A percentile compares a stretch with the other conserved stretches of the same genome.
Conservation (phyloP, 2,888 invertebrate species). For the Torymus aiolomorphi region DNA sequence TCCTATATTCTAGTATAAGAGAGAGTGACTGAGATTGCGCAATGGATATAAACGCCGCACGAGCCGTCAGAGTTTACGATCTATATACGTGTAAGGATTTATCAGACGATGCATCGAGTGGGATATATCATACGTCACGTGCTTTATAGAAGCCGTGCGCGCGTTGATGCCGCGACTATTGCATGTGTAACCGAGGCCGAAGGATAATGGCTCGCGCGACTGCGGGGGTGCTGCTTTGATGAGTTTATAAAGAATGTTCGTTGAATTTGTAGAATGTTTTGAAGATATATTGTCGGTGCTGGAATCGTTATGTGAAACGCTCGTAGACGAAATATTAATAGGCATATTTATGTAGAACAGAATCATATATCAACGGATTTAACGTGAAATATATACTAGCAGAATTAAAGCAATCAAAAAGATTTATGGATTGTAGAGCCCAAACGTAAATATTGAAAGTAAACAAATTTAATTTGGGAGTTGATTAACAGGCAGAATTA, state of each 20-base stretch:
- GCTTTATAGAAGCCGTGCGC: neutral
- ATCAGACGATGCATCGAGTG: slow-evolving; percentile 42
- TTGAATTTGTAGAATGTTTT: no score
- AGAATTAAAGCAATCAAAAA: no score
- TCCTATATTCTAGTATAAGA: neutral
- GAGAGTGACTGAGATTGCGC: slow-evolving; percentile 26
- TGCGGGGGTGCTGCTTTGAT: slow-evolving; percentile 38
- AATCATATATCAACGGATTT: no score
- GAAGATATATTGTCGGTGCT: neutral
- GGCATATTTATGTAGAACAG: neutral
- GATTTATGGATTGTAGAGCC: no score
- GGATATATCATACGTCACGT: slow-evolving; percentile 29
- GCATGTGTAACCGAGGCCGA: slow-evolving; percentile 25
- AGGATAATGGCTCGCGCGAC: slow-evolving; percentile 28
- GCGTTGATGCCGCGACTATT: slow-evolving; percentile 26
- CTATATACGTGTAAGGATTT: slow-evolving; percentile 31
- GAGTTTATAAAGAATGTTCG: slow-evolving; percentile 17
- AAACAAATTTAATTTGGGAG: no score
- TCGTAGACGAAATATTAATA: neutral
- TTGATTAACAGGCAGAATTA: no score
- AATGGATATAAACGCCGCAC: slow-evolving; percentile 40
- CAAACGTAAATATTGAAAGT: no score
- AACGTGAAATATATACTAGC: no score
- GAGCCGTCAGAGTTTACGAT: slow-evolving; percentile 38
- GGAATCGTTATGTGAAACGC: no score